Conservation (phyloP, 2,113 vertebrate genomes). For the Oxyruncus cristatus region DNA sequence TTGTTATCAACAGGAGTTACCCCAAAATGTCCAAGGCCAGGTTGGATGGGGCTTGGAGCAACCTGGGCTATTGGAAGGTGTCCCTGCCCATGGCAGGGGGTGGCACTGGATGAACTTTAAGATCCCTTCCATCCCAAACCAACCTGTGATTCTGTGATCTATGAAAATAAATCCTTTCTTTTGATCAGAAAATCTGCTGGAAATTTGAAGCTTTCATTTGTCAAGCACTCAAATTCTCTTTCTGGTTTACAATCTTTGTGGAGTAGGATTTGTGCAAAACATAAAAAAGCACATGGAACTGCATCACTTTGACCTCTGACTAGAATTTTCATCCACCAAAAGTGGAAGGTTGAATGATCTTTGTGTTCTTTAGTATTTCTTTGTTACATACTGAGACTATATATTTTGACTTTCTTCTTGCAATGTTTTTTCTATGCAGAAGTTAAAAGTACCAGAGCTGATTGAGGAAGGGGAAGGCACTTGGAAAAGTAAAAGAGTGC, state of each 20-base stretch:
- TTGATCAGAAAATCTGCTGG: background rate
- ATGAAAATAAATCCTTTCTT: background rate
- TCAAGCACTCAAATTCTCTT: background rate
- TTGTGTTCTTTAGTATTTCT: background rate
- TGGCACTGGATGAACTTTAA: background rate
- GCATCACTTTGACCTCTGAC: background rate
- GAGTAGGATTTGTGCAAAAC: background rate
- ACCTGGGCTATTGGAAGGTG: too few relatives aligned
- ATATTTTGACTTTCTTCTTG: background rate
- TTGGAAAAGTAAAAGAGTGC: background rate
- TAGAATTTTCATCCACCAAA: background rate
- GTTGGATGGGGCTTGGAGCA: background rate
- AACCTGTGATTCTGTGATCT: background rate
- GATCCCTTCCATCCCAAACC: background rate
- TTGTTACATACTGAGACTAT: background rate
- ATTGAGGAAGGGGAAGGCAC: background rate
- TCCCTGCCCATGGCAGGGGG: background rate
- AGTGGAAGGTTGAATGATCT: background rate
- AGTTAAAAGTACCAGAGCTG: background rate
- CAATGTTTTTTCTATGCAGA: background rate
- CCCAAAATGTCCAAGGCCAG: background rate
- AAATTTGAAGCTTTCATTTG: background rate
- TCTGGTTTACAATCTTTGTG: background rate
- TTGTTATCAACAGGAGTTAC: background rate
- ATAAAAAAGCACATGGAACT: background rate